Percentiles rank a stretch among this genome's conserved stretches.
phyloP scores from a whole-genome alignment of 1,140 invertebrate genomes.

The Neodiprion virginianus region DNA sequence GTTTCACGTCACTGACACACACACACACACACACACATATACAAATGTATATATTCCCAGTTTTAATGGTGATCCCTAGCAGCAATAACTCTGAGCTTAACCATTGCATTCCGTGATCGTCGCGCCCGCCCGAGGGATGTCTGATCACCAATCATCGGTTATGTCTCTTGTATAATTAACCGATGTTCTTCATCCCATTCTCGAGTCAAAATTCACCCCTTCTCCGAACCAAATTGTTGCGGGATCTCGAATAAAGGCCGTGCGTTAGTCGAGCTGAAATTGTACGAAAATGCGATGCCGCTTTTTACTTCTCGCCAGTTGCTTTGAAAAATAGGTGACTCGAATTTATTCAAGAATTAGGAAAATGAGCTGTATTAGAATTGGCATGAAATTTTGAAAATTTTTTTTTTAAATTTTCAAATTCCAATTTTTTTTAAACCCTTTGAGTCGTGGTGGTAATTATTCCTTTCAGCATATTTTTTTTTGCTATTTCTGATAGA shows the following conservation, averaged over 20 bases:
- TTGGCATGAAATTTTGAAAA: too few relatives aligned
- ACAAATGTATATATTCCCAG: constrained; percentile 49
- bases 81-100: constrained; percentile 60
- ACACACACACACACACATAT: neutral
- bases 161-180: constrained; percentile 57
- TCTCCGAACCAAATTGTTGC: neutral
- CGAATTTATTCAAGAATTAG: too few relatives aligned
- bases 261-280: neutral
- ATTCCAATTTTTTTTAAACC: too few relatives aligned
- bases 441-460: too few relatives aligned
- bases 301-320: too few relatives aligned
- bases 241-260: neutral
- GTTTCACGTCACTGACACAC: too few relatives aligned
- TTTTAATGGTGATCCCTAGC: constrained; percentile 60
- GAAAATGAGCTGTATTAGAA: too few relatives aligned
- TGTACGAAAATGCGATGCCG: neutral
- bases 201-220: neutral
- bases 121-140: constrained; percentile 21
- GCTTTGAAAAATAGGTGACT: too few relatives aligned
- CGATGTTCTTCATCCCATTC: constrained; percentile 56
- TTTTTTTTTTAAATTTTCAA: too few relatives aligned
- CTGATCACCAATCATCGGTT: constrained; percentile 61
- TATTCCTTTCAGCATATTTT: too few relatives aligned
- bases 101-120: constrained; percentile 14
- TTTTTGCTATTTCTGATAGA: too few relatives aligned